Base-by-base conservation (phyloP, 2,888 invertebrate genomes). In the Dynastes maya region DNA sequence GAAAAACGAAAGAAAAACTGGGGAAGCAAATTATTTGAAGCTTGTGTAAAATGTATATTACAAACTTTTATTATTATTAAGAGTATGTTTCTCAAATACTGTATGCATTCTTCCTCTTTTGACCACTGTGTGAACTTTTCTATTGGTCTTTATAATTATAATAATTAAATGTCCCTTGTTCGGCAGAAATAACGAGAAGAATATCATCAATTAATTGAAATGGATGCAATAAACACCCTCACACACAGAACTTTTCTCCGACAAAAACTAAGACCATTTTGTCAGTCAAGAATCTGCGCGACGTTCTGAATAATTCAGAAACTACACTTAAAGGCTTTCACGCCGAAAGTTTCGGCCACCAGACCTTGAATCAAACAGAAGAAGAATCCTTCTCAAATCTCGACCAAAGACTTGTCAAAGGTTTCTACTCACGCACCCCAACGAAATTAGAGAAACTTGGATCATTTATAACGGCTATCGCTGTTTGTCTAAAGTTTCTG, bases 401-500 rank as follows among this genome's bases (percentile, higher is more conserved):
- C 71, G 71, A 71, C 49, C 70, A 27, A 27, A 53, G 27, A 53
- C 71, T 51, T 58, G 71, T 71, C 71, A 71, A 71, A 71, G 71
- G 58, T 71, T 37, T 22, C 37, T 22, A 51, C 71, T 71, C 71
- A 68, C 68, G 68, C 68, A 51, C 51, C 68, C 51, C 51, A 9
- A 13, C 65, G 55, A 58, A 71, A 71, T 71, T 71, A 40, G 55
- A 71, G 71, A 71, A 71, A 71, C 71, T 71, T 71, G 40, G 71
- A 71, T 71, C 71, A 71, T 71, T 71, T 71, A 71, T 71, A 71
- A 71, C 58, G 37, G 71, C 58, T 71, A 55, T 58, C 71, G 55
- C 37, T 76, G 76, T 76, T 76, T 76, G 76, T 37, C 51, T 76
- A 76, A 76, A 76, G 53, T 76, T 76, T 67, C 76, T 65, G 67